Evolutionary conservation across 2,888 invertebrate genomes (phyloP).

Genomic region (Pollenia griseotomentosa): DNA sequence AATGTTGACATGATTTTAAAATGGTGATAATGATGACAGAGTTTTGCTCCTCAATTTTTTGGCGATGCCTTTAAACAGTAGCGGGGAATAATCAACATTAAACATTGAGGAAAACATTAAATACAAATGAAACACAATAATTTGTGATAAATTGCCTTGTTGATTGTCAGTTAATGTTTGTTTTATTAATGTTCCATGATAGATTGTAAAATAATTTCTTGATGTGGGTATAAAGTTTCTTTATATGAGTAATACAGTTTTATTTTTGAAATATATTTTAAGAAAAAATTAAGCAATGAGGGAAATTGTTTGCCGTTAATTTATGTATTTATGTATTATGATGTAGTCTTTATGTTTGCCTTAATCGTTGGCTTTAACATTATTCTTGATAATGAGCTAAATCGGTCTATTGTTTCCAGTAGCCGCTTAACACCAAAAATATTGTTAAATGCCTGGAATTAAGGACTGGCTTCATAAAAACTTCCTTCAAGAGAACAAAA

Average conservation of each 20-base stretch:
- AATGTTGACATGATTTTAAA: slow-evolving; percentile 67
- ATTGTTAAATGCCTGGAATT: too few species aligned
- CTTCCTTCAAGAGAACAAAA: too few species aligned
- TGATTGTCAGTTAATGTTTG: slow-evolving; percentile 66
- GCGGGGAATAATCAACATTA: slow-evolving; percentile 6
- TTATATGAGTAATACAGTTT: neutral
- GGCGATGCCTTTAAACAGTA: neutral
- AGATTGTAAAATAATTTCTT: slow-evolving; percentile 61
- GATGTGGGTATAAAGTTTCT: neutral
- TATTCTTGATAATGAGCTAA: too few species aligned
- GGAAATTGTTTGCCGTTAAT: too few species aligned
- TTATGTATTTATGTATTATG: too few species aligned
- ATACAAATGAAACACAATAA: slow-evolving; percentile 45
- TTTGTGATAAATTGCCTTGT: slow-evolving; percentile 69
- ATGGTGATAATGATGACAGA: slow-evolving; percentile 69
- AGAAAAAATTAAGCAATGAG: too few species aligned
- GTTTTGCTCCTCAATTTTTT: slow-evolving; percentile 35
- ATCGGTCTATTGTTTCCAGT: too few species aligned
- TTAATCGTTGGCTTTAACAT: too few species aligned
- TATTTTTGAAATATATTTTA: neutral
- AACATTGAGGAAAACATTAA: slow-evolving; percentile 11
- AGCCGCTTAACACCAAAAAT: too few species aligned
- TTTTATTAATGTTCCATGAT: slow-evolving; percentile 62
- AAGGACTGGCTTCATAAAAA: too few species aligned
- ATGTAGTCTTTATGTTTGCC: too few species aligned